These are phyloP conservation scores for Platyura marginata DNA, from an alignment of 1,140 invertebrate genomes.

Conservation along the genomic window DNA sequence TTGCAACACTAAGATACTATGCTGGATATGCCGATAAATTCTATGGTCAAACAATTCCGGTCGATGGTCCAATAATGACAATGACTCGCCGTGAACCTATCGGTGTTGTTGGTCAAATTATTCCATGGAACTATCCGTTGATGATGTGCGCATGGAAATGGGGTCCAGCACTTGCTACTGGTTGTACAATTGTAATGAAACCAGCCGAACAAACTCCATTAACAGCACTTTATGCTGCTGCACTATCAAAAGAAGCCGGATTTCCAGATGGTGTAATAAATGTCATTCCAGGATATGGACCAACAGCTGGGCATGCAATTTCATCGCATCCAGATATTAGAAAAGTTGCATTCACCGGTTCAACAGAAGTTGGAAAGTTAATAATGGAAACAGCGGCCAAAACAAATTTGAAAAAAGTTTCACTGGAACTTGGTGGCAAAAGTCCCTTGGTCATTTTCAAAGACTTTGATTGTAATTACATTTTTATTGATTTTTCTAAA, in stretches of 20 bases:
- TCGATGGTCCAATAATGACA: constrained; percentile 22
- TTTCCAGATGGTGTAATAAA: constrained; percentile 79
- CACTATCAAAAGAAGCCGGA: constrained; percentile 69
- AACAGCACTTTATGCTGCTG: constrained; percentile 61
- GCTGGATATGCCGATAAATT: constrained; percentile 87
- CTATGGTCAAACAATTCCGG: constrained; percentile 71
- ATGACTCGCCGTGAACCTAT: constrained; percentile 64
- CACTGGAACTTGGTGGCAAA: constrained; percentile 79
- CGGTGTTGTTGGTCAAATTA: constrained; percentile 77
- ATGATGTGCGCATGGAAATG: constrained; percentile 70
- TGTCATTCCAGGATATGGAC: constrained; percentile 64
- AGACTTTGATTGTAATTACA: constrained; percentile 42
- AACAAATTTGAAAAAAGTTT: constrained; percentile 67
- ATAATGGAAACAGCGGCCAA: constrained; percentile 54
- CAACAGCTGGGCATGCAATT: constrained; percentile 65
- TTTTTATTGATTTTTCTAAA: neutral
- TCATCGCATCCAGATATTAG: constrained; percentile 53
- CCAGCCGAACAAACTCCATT: constrained; percentile 90
- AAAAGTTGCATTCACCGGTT: constrained; percentile 83
- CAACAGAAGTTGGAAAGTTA: constrained; percentile 53
- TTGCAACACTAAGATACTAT: constrained; percentile 59
- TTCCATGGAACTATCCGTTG: constrained; percentile 84
- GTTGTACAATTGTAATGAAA: constrained; percentile 73
- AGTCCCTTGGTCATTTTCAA: constrained; percentile 70
- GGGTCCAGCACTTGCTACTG: constrained; percentile 63